A percentile compares a stretch with the other conserved stretches of the same genome.
Conservation (phyloP, 1,140 invertebrate species). For the Chironomus striatipennis region DNA sequence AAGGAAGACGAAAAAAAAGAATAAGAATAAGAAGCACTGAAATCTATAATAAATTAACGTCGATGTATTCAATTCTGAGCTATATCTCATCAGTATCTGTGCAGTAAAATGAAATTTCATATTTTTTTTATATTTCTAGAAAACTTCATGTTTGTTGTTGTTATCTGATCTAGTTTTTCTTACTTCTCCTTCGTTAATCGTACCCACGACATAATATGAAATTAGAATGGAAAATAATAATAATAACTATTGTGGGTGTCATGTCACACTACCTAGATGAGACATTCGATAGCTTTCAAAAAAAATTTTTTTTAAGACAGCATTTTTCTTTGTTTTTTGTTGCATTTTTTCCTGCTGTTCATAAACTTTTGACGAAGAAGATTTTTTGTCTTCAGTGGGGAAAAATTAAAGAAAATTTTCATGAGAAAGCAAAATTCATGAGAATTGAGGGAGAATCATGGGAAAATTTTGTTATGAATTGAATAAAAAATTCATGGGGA, state of each 20-base stretch:
- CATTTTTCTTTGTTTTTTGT: no score
- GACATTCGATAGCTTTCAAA: neutral
- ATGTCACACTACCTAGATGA: neutral
- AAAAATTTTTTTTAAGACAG: no score
- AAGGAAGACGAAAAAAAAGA: neutral
- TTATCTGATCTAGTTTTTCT: neutral
- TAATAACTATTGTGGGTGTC: neutral
- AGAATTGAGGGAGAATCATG: no score
- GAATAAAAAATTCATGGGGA: no score
- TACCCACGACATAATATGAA: neutral
- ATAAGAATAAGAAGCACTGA: neutral
- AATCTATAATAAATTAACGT: slow-evolving; percentile 7
- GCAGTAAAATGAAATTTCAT: neutral
- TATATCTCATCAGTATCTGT: neutral
- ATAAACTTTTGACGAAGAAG: no score
- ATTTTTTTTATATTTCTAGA: neutral
- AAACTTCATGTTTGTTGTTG: neutral
- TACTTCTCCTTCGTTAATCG: neutral
- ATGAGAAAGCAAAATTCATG: no score
- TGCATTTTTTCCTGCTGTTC: no score
- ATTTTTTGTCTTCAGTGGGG: no score
- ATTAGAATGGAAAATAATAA: no score
- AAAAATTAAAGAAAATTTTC: no score
- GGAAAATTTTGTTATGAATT: no score
- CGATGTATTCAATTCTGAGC: neutral